phyloP scores from a whole-genome alignment of 2,113 vertebrate species.

The Helogale parvula region DNA sequence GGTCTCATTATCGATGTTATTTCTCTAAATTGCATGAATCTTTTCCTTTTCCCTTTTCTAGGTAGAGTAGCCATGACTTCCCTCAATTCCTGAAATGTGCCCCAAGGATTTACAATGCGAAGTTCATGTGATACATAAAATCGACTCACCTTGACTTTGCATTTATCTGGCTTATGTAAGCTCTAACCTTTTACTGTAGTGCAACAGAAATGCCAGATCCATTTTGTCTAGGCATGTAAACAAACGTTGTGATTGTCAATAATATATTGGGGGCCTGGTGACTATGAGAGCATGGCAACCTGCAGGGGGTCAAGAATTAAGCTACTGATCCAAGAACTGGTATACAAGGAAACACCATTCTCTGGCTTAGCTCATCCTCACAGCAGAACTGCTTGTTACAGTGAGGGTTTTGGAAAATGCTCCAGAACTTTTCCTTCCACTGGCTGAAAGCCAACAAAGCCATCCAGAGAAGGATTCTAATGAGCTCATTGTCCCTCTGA shows the following conservation, averaged over 20 bases:
- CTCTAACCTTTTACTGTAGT: conserved; percentile 79
- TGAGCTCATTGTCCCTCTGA: not conserved
- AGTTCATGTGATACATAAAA: conserved; percentile 76
- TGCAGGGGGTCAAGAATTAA: not conserved
- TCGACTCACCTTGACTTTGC: conserved; percentile 81
- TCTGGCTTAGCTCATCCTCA: not conserved
- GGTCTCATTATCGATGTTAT: not conserved
- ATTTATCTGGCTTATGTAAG: conserved; percentile 81
- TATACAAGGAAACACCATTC: not conserved
- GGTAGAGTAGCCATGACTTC: conserved; percentile 11
- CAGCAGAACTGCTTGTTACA: not conserved
- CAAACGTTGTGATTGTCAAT: conserved; percentile 64
- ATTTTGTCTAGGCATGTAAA: conserved; percentile 72
- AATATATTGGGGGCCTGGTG: not conserved
- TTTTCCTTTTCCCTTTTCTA: not conserved
- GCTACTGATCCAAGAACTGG: conserved; percentile 10
- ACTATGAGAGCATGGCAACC: not conserved
- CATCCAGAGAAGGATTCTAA: not conserved
- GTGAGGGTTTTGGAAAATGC: conserved; percentile 22
- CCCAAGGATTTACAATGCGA: conserved; percentile 70
- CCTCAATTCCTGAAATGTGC: conserved; percentile 35
- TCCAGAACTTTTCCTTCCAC: not conserved
- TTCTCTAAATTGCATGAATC: conserved; percentile 45
- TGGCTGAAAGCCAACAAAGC: not conserved
- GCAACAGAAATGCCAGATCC: conserved; percentile 76